Evolutionary conservation across 2,888 invertebrate genomes (phyloP).

Genomic region (Spatulosminthurus flaviceps): DNA sequence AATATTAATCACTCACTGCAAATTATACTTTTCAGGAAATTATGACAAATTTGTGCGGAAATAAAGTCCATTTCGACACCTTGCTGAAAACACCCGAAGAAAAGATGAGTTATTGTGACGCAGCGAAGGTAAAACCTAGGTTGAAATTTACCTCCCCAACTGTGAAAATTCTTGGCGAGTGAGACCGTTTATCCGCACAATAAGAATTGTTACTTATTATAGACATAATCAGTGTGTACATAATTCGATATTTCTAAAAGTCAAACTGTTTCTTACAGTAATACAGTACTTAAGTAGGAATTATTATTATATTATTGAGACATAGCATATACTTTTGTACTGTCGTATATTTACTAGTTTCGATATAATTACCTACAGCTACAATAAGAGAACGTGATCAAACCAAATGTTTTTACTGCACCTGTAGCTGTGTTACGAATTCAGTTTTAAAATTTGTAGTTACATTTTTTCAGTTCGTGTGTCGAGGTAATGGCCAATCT

Average conservation of each 20-base stretch:
- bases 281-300: not conserved
- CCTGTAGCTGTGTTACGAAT: too few species aligned
- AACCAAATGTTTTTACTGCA: not conserved
- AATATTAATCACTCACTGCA: not conserved
- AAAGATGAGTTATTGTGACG: not conserved
- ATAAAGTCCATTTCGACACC: slow-evolving; percentile 31
- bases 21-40: slow-evolving; percentile 27
- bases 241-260: not conserved
- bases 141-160: not conserved
- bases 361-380: not conserved
- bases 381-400: not conserved
- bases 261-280: not conserved
- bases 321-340: not conserved
- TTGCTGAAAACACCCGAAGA: slow-evolving; percentile 12
- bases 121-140: not conserved
- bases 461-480: too few species aligned
- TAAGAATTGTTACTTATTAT: not conserved
- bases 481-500: too few species aligned
- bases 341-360: not conserved
- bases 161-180: slow-evolving; percentile 1
- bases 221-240: not conserved
- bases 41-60: slow-evolving; percentile 34
- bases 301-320: not conserved
- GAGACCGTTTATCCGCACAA: not conserved
- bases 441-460: too few species aligned